These are phyloP conservation scores for Perizoma affinitatum DNA, from an alignment of 2,888 invertebrate species.

Conservation along the genomic window DNA sequence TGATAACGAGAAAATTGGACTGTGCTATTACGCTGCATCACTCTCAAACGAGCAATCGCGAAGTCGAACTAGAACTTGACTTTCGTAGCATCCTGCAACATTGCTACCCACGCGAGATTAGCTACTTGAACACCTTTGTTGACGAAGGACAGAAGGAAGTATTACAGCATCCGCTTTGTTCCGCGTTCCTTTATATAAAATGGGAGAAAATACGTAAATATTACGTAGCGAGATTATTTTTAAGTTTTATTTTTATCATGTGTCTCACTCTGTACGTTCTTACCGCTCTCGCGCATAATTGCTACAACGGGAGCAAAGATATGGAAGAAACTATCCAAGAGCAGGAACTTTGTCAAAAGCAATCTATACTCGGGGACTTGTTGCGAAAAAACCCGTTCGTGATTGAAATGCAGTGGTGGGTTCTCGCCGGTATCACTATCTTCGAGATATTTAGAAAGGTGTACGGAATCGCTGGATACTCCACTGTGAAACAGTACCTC, in stretches of 20 bases:
- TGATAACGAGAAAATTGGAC: conserved; percentile 92
- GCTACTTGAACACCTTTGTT: conserved; percentile 93
- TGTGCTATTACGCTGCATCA: conserved; percentile 91
- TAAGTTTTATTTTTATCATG: conserved; percentile 91
- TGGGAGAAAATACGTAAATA: conserved; percentile 96
- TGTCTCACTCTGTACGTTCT: conserved; percentile 92
- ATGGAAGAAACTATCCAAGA: conserved; percentile 89
- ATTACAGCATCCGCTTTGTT: conserved; percentile 92
- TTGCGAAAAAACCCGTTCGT: conserved; percentile 89
- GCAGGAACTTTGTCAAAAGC: conserved; percentile 90
- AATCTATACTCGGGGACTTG: conserved; percentile 90
- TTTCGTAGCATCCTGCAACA: conserved; percentile 92
- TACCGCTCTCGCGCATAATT: conserved; percentile 92
- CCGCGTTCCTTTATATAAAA: conserved; percentile 93
- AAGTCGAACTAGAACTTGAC: conserved; percentile 92
- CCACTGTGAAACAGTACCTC: conserved; percentile 91
- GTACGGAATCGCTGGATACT: conserved; percentile 92
- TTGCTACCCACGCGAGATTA: conserved; percentile 92
- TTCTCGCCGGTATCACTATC: conserved; percentile 90
- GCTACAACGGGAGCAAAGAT: conserved; percentile 92
- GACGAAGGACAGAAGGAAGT: conserved; percentile 95
- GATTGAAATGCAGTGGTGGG: conserved; percentile 93
- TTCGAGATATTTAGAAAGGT: conserved; percentile 92
- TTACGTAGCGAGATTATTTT: conserved; percentile 90
- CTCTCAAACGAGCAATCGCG: conserved; percentile 90